Conservation (phyloP, 2,888 invertebrate genomes). For the Limnephilus lunatus region DNA sequence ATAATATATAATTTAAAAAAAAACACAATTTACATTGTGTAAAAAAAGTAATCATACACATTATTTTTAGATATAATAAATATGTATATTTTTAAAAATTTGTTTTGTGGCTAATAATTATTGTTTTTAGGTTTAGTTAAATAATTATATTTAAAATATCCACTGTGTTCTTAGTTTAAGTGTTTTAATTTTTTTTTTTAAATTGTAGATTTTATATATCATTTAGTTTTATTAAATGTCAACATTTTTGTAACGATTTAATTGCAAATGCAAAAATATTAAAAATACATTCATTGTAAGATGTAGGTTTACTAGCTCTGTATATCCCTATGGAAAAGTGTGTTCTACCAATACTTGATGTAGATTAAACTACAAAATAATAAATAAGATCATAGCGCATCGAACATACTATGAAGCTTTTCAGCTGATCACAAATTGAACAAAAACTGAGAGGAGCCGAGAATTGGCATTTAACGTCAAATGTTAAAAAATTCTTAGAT, state of each 20-base stretch:
- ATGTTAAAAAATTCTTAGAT: not conserved
- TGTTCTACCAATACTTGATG: not conserved
- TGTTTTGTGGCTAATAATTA: not conserved
- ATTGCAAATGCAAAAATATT: not conserved
- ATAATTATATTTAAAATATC: not conserved
- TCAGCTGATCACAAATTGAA: no score
- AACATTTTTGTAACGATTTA: not conserved
- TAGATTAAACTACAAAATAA: no score
- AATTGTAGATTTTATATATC: not conserved
- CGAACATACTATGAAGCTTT: no score
- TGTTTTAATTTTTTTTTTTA: not conserved
- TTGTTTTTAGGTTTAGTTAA: not conserved
- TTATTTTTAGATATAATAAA: no score
- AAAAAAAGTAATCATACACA: not conserved
- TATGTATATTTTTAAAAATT: no score
- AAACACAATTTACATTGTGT: not conserved
- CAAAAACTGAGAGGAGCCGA: no score
- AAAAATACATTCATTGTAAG: not conserved
- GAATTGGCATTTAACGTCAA: not conserved
- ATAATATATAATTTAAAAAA: not conserved
- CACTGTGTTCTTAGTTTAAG: not conserved
- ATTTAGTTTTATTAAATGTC: not conserved
- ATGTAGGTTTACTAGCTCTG: not conserved
- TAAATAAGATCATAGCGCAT: no score
- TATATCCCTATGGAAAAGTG: not conserved